phyloP scores from a whole-genome alignment of 2,797 vertebrate genomes.

The Sebastes taczanowskii region DNA sequence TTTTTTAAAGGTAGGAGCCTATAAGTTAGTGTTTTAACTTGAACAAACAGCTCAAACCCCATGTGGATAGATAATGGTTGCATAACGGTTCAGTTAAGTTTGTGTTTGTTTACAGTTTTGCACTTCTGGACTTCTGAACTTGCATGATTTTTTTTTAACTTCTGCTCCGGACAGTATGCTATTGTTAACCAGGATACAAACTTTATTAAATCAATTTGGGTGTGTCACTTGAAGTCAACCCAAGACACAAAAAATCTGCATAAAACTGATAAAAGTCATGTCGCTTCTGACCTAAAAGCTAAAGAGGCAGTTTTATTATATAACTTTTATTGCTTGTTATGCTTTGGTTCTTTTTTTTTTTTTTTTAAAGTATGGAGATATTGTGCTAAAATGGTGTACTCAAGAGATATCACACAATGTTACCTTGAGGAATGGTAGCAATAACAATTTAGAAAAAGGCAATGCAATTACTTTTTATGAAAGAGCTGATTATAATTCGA shows the following conservation, averaged over 20 bases:
- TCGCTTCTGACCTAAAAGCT: not conserved
- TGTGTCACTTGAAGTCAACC: constrained; percentile 3
- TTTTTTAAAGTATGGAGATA: not conserved
- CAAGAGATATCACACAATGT: not conserved
- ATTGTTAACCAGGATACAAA: not conserved
- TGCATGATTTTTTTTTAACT: not conserved
- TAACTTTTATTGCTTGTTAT: not conserved
- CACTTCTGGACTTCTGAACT: not conserved
- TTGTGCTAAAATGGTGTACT: not conserved
- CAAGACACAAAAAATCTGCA: not conserved
- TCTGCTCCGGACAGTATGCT: not conserved
- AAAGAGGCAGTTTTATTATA: not conserved
- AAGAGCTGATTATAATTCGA: not conserved
- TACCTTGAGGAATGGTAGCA: not conserved
- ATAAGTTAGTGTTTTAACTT: not conserved
- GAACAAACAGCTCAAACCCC: constrained; percentile 10
- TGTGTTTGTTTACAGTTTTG: constrained; percentile 4
- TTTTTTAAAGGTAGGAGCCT: constrained; percentile 66
- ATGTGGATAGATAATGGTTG: constrained; percentile 29
- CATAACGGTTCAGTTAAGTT: constrained; percentile 45
- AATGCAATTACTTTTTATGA: not conserved
- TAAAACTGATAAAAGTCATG: not conserved
- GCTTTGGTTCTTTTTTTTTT: not conserved
- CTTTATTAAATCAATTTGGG: not conserved
- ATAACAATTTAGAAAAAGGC: not conserved